Evolutionary conservation across 2,888 invertebrate species (phyloP).

Genomic region (Palloptera scutellata): DNA sequence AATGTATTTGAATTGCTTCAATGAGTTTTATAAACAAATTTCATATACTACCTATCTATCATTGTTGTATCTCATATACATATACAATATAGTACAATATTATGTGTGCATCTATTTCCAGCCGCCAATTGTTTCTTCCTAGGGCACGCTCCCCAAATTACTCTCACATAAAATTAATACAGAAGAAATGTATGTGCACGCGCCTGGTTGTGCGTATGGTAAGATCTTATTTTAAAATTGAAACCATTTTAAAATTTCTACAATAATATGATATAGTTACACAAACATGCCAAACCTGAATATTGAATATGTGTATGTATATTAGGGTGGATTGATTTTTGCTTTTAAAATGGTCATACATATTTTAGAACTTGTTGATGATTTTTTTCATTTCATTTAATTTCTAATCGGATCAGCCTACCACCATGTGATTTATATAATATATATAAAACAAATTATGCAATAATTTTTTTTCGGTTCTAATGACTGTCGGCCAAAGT

Average conservation of each 20-base stretch:
- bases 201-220: slow-evolving; percentile 21
- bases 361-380: too few species aligned
- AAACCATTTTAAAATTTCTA: not conserved
- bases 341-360: too few species aligned
- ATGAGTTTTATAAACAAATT: not conserved
- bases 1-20: slow-evolving; percentile 17
- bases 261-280: too few species aligned
- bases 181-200: slow-evolving; percentile 12
- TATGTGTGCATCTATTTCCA: slow-evolving; percentile 18
- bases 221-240: slow-evolving; percentile 25
- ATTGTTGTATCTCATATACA: slow-evolving; percentile 3
- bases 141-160: slow-evolving; percentile 2
- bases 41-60: slow-evolving; percentile 14
- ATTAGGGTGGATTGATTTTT: too few species aligned
- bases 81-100: not conserved
- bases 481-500: too few species aligned
- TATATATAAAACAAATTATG: too few species aligned
- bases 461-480: too few species aligned
- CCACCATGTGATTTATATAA: too few species aligned
- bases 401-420: too few species aligned
- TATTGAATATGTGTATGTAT: too few species aligned
- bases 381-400: too few species aligned
- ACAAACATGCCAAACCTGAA: too few species aligned
- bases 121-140: slow-evolving; percentile 15
- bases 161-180: not conserved